Conservation (phyloP, 2,113 vertebrate genomes). For the Rhinoderma darwinii region DNA sequence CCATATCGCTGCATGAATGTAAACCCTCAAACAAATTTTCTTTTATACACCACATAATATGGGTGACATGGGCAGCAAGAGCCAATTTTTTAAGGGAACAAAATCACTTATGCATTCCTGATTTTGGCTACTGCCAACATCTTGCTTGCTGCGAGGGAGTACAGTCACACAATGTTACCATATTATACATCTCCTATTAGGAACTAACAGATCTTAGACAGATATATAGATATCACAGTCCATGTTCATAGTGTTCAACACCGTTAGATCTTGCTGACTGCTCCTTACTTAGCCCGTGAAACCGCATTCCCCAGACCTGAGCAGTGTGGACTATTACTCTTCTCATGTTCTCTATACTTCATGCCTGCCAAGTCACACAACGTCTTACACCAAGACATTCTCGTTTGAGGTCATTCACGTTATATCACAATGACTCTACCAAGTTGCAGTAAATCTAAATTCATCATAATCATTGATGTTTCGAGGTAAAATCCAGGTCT, state of each 20-base stretch:
- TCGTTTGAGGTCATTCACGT: neutral
- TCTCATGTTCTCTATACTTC: neutral
- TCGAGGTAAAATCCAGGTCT: neutral
- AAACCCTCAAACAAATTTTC: too few relatives aligned
- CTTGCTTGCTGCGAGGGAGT: neutral
- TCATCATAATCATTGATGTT: neutral
- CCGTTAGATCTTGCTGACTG: neutral
- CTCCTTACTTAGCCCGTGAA: neutral
- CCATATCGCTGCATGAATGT: neutral
- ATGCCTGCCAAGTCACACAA: conserved; percentile 3
- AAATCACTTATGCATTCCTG: neutral
- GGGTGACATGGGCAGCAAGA: too few relatives aligned
- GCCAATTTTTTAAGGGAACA: too few relatives aligned
- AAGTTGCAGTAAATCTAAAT: neutral
- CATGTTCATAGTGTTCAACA: neutral
- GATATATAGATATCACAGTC: neutral
- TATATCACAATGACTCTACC: neutral
- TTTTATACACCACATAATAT: too few relatives aligned
- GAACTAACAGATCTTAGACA: neutral
- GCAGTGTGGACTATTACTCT: neutral
- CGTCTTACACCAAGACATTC: neutral
- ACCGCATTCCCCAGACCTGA: neutral
- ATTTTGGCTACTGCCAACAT: neutral
- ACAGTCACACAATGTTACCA: neutral
- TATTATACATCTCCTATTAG: neutral